Base-by-base conservation (phyloP, 92 coral and sea anemone species). In the Zoanthus solanderi region DNA sequence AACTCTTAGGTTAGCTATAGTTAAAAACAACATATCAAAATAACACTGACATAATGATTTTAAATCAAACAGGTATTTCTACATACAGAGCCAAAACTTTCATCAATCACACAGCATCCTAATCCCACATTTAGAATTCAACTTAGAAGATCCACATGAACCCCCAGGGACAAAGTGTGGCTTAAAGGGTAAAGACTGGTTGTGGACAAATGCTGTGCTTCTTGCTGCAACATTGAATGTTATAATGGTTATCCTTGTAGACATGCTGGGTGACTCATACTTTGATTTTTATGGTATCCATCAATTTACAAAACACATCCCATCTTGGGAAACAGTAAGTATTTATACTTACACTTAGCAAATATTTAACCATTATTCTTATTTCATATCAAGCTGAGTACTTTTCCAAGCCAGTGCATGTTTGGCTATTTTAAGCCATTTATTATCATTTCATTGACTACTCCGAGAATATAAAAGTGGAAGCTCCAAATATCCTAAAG, bases 251-350 rank as follows among this genome's bases (percentile, higher is more conserved):
- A 78, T 88, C 14, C 72, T 91, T 5, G 92, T 91, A 18, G 94
- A 91, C 67, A 60, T 91, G 85, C 8, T 63, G 16, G 86, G 84
- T 7, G 87, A 91, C 68, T 87, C 92, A 0, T 91, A 91, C 79
- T 91, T 91, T 78, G 92, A 91, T 74, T 91, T 91, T 56, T 88
- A 88, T 52, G 94, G 94, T 0, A 88, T 91, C 56, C 94, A 91
- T 72, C 67, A 88, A 29, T 91, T 91, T 66, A 81, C 85, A 65
- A 81, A 81, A 47, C 61, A 67, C 47, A 81, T 81, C 29, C 85
- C 85, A 65, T 81, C 85, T 29, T 81, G 76, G 85, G 85, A 81
- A 65, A 81, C 48, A 42, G 85, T 67, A 68, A 81, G 52, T 10
- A 7, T 31, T 61, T 16, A 31, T 34, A 34, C 42, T 1, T 34